Base-by-base conservation (phyloP, 2,113 vertebrate genomes). In the Hoplias malabaricus region DNA sequence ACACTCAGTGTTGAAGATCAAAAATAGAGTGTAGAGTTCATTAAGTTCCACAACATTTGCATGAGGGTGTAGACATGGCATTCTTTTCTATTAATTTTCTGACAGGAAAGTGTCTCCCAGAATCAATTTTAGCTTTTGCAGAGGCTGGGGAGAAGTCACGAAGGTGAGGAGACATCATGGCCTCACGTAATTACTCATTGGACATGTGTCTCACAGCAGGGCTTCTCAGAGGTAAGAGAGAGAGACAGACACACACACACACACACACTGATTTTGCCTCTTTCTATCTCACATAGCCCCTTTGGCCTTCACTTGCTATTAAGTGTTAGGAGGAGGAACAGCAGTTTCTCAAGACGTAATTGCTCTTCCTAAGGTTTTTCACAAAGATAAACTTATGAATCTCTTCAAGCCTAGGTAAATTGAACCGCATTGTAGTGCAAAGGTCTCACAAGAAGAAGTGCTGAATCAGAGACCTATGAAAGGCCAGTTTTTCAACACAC, bases 71-170 rank as follows among this genome's bases (percentile, higher is more conserved):
- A 25, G 56, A 62, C 61, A 74, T 53, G 19, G 27, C 57, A 66
- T 63, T 50, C 23, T 62, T 61, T 80, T 61, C 23, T 31, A 29
- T 71, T 71, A 50, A 71, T 80, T 65, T 48, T 33, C 56, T 46
- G 62, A 70, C 29, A 34, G 65, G 53, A 62, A 71, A 4, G 21
- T 65, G 29, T 54, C 48, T 46, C 59, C 38, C 36, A 59, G 42
- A 65, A 80, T 65, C 70, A 50, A 80, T 75, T 69, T 34, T 36
- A 61, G 12, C 2, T 63, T 75, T 66, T 75, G 23, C 4, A 10
- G 0, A 46, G 27, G 27, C 27, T 8, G 25, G 2, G 23, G 40
- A 48, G 21, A 62, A 62, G 56, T 33, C 29, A 73, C 9, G 33
- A 19, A 73, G 40, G 56, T 73, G 27, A 14, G 21, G 31, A 70